These are phyloP conservation scores for Tichodroma muraria DNA, from an alignment of 2,113 vertebrate genomes.

Conservation along the genomic window DNA sequence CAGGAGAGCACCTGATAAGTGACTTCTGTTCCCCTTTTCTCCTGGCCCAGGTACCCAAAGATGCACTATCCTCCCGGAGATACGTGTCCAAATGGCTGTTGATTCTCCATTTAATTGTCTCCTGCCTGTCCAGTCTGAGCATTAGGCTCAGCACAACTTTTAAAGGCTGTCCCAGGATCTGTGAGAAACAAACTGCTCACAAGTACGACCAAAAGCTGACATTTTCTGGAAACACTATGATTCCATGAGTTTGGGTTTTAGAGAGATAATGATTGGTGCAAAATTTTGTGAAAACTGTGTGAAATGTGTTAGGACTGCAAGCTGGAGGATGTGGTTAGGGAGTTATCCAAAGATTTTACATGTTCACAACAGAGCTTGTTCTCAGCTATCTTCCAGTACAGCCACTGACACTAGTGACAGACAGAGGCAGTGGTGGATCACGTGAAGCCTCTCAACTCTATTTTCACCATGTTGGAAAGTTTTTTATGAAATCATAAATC, in stretches of 20 bases:
- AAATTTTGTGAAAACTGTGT: neutral
- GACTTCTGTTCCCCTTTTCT: neutral
- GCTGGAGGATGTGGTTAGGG: neutral
- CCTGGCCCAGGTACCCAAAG: neutral
- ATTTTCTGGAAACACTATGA: neutral
- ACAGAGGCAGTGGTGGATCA: neutral
- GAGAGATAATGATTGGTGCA: neutral
- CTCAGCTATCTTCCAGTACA: neutral
- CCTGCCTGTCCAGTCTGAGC: neutral
- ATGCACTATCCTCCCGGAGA: neutral
- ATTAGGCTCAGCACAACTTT: accelerated
- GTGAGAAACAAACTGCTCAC: neutral
- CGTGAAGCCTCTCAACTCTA: neutral
- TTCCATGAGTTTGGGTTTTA: neutral
- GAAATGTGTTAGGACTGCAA: neutral
- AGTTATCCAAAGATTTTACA: neutral
- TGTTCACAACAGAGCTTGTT: neutral
- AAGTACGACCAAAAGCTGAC: neutral
- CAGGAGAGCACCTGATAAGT: accelerated
- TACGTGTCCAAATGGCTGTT: neutral
- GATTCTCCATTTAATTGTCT: neutral
- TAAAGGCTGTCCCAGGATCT: neutral
- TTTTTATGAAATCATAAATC: neutral
- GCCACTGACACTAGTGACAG: accelerated
- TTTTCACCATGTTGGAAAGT: neutral